Evolutionary conservation across 2,113 vertebrate genomes (phyloP).

Genomic region (Hemiscyllium ocellatum): DNA sequence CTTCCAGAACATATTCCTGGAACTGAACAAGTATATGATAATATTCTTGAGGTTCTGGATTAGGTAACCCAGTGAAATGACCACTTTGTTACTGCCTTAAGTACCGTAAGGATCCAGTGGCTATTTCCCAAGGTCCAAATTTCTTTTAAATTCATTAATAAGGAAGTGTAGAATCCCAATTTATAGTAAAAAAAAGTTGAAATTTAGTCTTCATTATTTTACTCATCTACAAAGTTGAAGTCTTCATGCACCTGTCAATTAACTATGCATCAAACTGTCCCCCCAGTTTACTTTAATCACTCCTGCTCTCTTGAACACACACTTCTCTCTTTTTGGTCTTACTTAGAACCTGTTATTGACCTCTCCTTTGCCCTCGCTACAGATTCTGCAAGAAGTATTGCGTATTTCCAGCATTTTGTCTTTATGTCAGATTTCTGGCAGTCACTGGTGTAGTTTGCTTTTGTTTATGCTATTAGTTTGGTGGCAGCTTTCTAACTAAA

Average conservation of each 20-base stretch:
- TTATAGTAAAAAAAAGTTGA: not conserved
- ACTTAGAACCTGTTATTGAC: not conserved
- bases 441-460: not conserved
- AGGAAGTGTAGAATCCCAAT: not conserved
- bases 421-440: not conserved
- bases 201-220: not conserved
- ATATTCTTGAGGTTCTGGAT: too few species aligned
- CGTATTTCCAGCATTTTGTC: not conserved
- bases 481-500: not conserved
- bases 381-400: not conserved
- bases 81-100: too few species aligned
- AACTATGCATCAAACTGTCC: not conserved
- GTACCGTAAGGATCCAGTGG: too few species aligned
- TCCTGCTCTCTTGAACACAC: not conserved
- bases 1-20: too few species aligned
- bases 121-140: not conserved
- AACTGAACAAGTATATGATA: too few species aligned
- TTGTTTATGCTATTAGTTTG: too few species aligned
- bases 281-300: not conserved
- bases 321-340: not conserved
- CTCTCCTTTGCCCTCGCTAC: not conserved
- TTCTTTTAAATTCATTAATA: not conserved
- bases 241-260: not conserved
- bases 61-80: too few species aligned
- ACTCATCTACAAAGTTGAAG: not conserved